Conservation (phyloP, 2,113 vertebrate species). For the Sander vitreus region DNA sequence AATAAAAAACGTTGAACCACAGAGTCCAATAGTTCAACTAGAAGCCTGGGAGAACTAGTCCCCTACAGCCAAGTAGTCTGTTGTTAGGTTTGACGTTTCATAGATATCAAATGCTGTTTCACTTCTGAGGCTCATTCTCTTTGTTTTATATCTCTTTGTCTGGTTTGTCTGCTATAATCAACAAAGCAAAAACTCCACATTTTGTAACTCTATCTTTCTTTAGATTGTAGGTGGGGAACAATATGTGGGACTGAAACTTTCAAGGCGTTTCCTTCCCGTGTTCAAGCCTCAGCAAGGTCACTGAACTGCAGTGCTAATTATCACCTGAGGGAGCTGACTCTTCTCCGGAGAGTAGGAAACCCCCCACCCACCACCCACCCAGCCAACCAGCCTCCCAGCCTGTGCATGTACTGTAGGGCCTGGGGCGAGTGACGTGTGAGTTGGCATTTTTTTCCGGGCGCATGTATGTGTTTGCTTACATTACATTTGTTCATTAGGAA, state of each 20-base stretch:
- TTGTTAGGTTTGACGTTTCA: not conserved
- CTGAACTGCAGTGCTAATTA: constrained; percentile 69
- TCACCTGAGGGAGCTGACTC: constrained; percentile 61
- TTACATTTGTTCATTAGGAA: not conserved
- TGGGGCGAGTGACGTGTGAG: constrained; percentile 6
- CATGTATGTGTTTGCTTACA: constrained; percentile 16
- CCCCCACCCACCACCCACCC: not conserved
- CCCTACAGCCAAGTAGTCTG: not conserved
- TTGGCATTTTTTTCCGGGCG: not conserved
- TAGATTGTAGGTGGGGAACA: constrained; percentile 7
- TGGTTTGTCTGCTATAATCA: constrained; percentile 1
- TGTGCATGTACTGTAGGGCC: constrained; percentile 22
- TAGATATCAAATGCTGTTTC: not conserved
- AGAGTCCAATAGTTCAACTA: not conserved
- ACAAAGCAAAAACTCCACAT: not conserved
- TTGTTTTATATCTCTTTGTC: not conserved
- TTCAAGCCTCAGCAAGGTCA: constrained; percentile 59
- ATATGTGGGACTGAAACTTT: constrained; percentile 30
- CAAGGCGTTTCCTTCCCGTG: constrained; percentile 30
- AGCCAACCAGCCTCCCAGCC: constrained; percentile 3
- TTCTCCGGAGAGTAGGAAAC: constrained; percentile 39
- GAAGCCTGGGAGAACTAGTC: not conserved
- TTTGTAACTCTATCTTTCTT: not conserved
- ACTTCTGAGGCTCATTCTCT: not conserved
- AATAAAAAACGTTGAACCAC: not conserved